Base-by-base conservation (phyloP, 2,888 invertebrate genomes). In the Andrena hattorfiana region DNA sequence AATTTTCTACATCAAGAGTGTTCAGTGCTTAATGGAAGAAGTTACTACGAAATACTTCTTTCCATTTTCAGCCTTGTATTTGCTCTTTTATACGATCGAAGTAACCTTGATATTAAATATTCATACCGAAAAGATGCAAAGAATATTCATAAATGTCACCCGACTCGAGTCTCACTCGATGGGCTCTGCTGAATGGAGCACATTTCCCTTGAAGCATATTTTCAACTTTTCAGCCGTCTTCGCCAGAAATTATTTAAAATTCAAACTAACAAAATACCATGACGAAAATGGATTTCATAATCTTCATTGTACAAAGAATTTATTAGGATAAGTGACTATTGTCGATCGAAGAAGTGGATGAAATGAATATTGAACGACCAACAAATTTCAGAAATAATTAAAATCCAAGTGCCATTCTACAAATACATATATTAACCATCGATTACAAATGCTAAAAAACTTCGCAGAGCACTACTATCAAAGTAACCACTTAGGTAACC, bases 121-220 rank as follows among this genome's bases (percentile, higher is more conserved):
- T 26, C 56, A 56, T 56, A 13, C 10, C 4, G 56, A 56, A 56
- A 13, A 1, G 10, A 7, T 26, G 23, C 13, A 23, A 56, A 56
- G 56, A 56, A 56, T 56, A 56, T 56, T 56, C 56, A 56, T 56
- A 56, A 56, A 56, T 26, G 56, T 56, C 56, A 56, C 10, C 13
- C 56, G 10, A 26, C 23, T 26, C 56, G 10, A 56, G 23, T 23
- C 56, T 26, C 56, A 26, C 23, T 26, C 56, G 10, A 56, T 23
- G 56, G 26, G 23, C 56, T 56, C 56, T 10, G 23, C 23, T 56
- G 56, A 56, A 56, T 56, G 23, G 26, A 56, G 23, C 26, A 56
- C 23, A 56, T 10, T 56, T 56, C 1, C 23, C 56, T 26, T 26
- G 23, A 20, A 56, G 10, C 56, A 56, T 56, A 23, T 23, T 26